Evolutionary conservation across 1,140 invertebrate species (phyloP).

Genomic region (Myzus persicae): DNA sequence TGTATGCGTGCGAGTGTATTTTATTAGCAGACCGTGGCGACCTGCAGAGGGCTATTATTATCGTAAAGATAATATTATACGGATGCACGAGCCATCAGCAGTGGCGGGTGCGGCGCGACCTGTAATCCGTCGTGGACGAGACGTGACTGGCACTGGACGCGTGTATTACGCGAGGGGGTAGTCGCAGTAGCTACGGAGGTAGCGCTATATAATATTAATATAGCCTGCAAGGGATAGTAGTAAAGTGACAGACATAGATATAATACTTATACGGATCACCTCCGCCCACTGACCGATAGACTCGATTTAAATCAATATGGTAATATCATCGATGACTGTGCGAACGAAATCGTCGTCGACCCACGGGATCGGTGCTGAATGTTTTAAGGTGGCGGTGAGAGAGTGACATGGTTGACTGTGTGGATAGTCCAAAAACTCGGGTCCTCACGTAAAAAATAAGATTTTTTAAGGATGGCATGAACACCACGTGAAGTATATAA

Average conservation of each 20-base stretch:
- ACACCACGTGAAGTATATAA: no score
- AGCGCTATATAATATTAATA: neutral
- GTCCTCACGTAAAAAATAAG: no score
- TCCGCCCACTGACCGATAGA: neutral
- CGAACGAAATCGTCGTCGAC: neutral
- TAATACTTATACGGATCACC: neutral
- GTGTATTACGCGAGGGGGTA: neutral
- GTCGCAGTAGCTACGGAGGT: no score
- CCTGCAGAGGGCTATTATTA: slow-evolving; percentile 18
- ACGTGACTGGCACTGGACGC: slow-evolving; percentile 11
- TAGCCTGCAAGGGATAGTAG: neutral
- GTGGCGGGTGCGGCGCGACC: neutral
- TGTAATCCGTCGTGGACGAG: slow-evolving; percentile 28
- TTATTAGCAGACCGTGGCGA: neutral
- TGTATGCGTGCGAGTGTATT: neutral
- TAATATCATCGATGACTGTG: no score
- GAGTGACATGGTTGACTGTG: no score
- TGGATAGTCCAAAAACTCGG: no score
- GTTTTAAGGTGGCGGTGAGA: no score
- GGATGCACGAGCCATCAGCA: neutral
- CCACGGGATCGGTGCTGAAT: neutral
- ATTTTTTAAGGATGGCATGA: no score
- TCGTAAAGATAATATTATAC: slow-evolving; percentile 29
- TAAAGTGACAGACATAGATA: neutral
- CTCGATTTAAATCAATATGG: neutral